Base-by-base conservation (phyloP, 2,888 invertebrate genomes). In the Dolichomitus sp. region DNA sequence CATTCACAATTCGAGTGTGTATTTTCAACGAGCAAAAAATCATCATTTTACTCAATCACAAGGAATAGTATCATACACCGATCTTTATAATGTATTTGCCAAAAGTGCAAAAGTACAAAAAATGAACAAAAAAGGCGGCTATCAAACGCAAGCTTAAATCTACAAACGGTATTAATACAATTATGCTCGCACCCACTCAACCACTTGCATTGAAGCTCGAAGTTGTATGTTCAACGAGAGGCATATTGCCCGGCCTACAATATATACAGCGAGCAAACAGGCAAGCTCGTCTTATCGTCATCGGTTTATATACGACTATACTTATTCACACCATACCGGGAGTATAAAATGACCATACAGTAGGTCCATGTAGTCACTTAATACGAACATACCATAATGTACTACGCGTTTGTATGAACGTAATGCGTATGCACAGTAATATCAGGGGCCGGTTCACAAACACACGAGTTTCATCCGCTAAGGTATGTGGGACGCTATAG, bases 401-500 rank as follows among this genome's bases (percentile, higher is more conserved):
- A 81, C 72, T 63, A 81, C 72, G 23, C 14, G 68, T 17, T 33
- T 17, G 50, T 63, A 45, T 59, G n/a, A 19, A 42, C 48, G 14
- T 61, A 27, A 23, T 27, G 23, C 9, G 52, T 52, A 11, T 61
- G 37, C 19, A 17, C 30, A 63, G 12, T 11, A 68, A 80, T 59
- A 66, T 76, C 66, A 50, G 80, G 37, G 76, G 42, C 57, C 66
- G 72, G 48, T 52, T 78, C 57, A 74, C 61, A 66, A 40, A 80
- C 50, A 74, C 57, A 77, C 63, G 69, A 83, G 85, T 84, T 69
- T 77, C 87, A 86, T 84, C 86, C 84, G 87, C 87, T 87, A 87
- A 88, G 86, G 86, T 90, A 90, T 90, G 90, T 90, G 89, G 90
- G 89, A 90, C 89, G 90, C 73, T 85, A 89, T 89, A 88, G 78